Evolutionary conservation across 2,797 vertebrate species (phyloP).

Genomic region (Anas bernieri): DNA sequence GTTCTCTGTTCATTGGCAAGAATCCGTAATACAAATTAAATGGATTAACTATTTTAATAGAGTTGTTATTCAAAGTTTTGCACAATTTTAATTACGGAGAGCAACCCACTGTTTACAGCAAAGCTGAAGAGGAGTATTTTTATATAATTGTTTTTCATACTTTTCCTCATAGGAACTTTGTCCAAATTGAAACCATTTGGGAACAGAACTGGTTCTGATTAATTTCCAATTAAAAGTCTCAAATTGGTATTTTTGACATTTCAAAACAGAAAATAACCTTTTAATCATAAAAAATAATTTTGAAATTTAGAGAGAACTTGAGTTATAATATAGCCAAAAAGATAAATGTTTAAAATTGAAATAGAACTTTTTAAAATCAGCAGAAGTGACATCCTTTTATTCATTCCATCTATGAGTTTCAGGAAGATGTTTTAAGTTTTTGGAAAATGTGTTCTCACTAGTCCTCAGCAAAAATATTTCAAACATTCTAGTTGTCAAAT

Average conservation of each 20-base stretch:
- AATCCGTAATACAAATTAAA: constrained; percentile 34
- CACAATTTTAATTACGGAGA: constrained; percentile 15
- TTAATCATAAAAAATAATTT: not conserved
- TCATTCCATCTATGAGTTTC: not conserved
- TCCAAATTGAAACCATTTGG: constrained; percentile 37
- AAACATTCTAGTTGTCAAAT: not conserved
- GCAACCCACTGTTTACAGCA: constrained; percentile 13
- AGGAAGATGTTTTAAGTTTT: not conserved
- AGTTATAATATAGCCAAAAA: not conserved
- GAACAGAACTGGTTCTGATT: constrained; percentile 36
- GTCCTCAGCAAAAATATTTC: not conserved
- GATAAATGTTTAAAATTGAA: not conserved
- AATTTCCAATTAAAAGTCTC: constrained; percentile 23
- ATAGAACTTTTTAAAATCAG: not conserved
- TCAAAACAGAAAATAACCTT: not conserved
- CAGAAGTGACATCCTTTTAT: not conserved
- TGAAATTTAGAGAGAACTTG: not conserved
- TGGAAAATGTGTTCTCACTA: not conserved
- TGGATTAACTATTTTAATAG: constrained; percentile 27
- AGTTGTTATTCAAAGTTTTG: constrained; percentile 35
- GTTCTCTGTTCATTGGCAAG: not conserved
- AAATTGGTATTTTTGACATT: not conserved
- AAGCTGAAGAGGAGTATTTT: not conserved
- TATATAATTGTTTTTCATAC: not conserved
- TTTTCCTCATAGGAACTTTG: constrained; percentile 17